These are phyloP conservation scores for Pagrus major DNA, from an alignment of 2,113 vertebrate species.

Conservation along the genomic window DNA sequence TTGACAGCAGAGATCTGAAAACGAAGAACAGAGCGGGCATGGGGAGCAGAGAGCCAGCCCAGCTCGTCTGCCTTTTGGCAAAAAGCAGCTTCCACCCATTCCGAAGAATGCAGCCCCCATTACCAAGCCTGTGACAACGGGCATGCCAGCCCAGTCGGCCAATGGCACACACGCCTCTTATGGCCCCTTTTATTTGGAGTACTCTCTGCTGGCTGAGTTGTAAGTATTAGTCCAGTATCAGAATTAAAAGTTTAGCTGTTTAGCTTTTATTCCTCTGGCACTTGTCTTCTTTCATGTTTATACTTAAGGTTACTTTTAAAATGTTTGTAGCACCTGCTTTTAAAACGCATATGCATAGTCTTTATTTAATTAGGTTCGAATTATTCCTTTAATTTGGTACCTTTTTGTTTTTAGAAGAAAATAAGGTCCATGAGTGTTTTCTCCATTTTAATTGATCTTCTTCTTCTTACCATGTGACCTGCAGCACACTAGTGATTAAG, in stretches of 20 bases:
- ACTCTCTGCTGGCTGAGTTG: slow-evolving; percentile 98
- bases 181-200: slow-evolving; percentile 98
- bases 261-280: background rate
- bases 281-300: background rate
- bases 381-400: background rate
- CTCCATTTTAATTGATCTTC: slow-evolving; percentile 5
- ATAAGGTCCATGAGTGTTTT: background rate
- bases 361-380: background rate
- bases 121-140: slow-evolving; percentile 90
- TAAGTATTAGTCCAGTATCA: slow-evolving; percentile 78
- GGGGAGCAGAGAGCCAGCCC: slow-evolving; percentile 91
- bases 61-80: slow-evolving; percentile 86
- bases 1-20: slow-evolving; percentile 87
- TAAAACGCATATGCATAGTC: background rate
- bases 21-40: slow-evolving; percentile 88
- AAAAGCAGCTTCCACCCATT: slow-evolving; percentile 96
- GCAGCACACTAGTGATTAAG: slow-evolving; percentile 95
- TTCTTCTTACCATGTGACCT: slow-evolving; percentile 65
- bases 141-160: slow-evolving; percentile 86
- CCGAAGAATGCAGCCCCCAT: slow-evolving; percentile 94
- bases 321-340: background rate
- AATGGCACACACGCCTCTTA: slow-evolving; percentile 98
- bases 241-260: background rate
- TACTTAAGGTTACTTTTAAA: background rate
- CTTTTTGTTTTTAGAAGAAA: background rate